A percentile compares a stretch with the other conserved stretches of the same genome.
phyloP scores from a whole-genome alignment of 92 coral and sea anemone species.

The Paramuricea clavata region DNA sequence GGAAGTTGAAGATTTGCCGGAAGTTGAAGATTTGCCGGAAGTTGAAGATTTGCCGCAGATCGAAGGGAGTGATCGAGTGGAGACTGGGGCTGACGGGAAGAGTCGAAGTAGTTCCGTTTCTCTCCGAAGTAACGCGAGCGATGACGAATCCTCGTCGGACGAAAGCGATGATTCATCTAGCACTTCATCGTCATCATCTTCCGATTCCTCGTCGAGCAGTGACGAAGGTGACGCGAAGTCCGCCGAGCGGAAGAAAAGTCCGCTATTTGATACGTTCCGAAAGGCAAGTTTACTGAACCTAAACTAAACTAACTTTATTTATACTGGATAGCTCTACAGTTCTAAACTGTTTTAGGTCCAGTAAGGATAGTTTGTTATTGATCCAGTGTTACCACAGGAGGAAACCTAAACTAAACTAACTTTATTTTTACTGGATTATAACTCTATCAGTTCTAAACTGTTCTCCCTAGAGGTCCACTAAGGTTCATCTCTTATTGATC shows the following conservation, averaged over 20 bases:
- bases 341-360: not conserved
- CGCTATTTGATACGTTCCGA: conserved; percentile 2
- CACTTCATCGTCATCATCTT: conserved; percentile 84
- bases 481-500: too few species aligned
- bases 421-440: not conserved
- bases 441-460: not conserved
- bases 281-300: not conserved
- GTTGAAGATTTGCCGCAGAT: conserved; percentile 29
- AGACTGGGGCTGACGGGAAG: conserved; percentile 58
- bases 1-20: too few species aligned
- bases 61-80: conserved; percentile 38
- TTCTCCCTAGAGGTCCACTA: not conserved
- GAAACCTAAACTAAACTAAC: not conserved
- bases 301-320: too few species aligned
- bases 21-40: conserved; percentile 31
- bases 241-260: conserved; percentile 8
- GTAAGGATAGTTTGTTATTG: not conserved
- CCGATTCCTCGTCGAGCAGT: conserved; percentile 76
- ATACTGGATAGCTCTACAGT: not conserved
- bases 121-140: conserved; percentile 69
- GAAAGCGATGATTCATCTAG: conserved; percentile 83
- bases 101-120: conserved; percentile 49
- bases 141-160: conserved; percentile 77
- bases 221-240: conserved; percentile 21
- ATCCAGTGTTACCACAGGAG: not conserved